phyloP scores from a whole-genome alignment of 2,113 vertebrate genomes.

The Oncorhynchus masou region DNA sequence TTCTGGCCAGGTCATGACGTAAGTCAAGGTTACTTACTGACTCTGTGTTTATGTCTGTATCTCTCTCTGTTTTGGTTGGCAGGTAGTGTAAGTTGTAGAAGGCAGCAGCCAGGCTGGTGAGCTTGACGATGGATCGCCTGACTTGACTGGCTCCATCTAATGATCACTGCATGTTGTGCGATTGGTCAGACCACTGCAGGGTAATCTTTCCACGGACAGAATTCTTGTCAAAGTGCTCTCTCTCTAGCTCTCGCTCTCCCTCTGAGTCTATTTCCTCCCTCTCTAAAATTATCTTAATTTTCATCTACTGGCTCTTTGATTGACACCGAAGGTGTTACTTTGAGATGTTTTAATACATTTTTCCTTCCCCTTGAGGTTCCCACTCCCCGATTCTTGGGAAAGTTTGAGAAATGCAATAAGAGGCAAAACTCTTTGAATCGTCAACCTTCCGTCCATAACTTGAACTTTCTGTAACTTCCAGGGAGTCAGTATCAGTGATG shows the following conservation, averaged over 20 bases:
- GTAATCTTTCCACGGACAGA: conserved; percentile 52
- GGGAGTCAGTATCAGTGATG: conserved; percentile 32
- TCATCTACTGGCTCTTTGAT: conserved; percentile 37
- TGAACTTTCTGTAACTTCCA: conserved; percentile 37
- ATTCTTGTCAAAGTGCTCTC: conserved; percentile 42
- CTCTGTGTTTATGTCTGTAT: background rate
- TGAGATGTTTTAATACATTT: background rate
- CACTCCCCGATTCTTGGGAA: conserved; percentile 1
- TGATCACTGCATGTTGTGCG: conserved; percentile 51
- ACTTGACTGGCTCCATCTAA: conserved; percentile 41
- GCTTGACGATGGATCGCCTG: conserved; percentile 15
- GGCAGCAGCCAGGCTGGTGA: conserved; percentile 20
- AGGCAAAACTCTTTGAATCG: conserved; percentile 37
- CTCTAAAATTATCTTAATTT: conserved; percentile 56
- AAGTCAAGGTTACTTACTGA: conserved; percentile 13
- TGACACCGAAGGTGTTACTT: conserved; percentile 10
- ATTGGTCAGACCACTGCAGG: conserved; percentile 64
- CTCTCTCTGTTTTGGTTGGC: background rate
- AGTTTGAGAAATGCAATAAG: conserved; percentile 55
- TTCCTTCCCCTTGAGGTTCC: background rate
- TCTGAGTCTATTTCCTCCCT: background rate
- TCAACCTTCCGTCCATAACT: conserved; percentile 40
- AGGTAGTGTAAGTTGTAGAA: conserved; percentile 28
- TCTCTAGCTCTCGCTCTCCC: background rate
- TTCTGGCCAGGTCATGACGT: conserved; percentile 4